A percentile compares a stretch with the other conserved stretches of the same genome.
phyloP scores from a whole-genome alignment of 2,797 vertebrate genomes.

The Protosalanx chinensis region DNA sequence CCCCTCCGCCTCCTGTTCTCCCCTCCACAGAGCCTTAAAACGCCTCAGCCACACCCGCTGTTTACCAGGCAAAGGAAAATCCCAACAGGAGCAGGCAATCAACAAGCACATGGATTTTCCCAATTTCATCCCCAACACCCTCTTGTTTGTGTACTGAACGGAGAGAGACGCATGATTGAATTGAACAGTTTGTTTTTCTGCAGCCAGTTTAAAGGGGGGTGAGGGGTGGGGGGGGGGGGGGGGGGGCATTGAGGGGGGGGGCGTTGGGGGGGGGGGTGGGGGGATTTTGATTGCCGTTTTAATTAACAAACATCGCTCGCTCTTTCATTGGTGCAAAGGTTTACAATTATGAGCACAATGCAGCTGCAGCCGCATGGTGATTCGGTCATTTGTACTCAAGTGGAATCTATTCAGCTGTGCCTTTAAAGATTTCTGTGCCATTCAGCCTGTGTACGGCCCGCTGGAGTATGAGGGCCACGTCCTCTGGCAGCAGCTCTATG shows the following conservation, averaged over 20 bases:
- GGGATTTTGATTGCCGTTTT: conserved; percentile 72
- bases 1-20: conserved; percentile 21
- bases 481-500: background rate
- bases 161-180: conserved; percentile 67
- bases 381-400: conserved; percentile 60
- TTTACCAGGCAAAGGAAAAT: conserved; percentile 60
- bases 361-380: conserved; percentile 55
- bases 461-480: background rate
- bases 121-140: conserved; percentile 53
- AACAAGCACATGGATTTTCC: conserved; percentile 57
- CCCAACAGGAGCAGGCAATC: conserved; percentile 67
- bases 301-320: conserved; percentile 71
- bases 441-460: conserved; percentile 15
- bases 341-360: conserved; percentile 74
- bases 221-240: too few relatives aligned
- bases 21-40: conserved; percentile 39
- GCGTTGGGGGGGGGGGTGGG: too few relatives aligned
- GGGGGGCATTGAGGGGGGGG: too few relatives aligned
- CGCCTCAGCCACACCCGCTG: conserved; percentile 53
- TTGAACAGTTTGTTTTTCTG: conserved; percentile 63
- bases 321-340: conserved; percentile 72
- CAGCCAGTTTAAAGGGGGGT: conserved; percentile 62
- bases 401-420: conserved; percentile 50
- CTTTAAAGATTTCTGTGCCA: conserved; percentile 48
- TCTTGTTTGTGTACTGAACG: conserved; percentile 66